Evolutionary conservation across 2,797 vertebrate genomes (phyloP).

Genomic region (Pangasius mekongensis): DNA sequence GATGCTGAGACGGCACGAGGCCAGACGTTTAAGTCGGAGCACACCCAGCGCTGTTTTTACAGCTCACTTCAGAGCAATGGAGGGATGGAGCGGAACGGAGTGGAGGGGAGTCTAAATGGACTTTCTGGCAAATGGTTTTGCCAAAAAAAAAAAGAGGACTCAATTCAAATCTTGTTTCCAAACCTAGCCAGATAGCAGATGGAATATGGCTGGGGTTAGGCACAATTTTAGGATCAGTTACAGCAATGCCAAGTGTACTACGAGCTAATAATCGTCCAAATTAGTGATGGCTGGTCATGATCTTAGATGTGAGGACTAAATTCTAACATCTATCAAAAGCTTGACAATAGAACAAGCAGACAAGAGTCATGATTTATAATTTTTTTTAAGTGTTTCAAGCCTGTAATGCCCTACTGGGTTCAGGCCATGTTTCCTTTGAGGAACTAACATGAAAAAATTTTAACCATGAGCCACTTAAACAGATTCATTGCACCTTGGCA

Average conservation of each 20-base stretch:
- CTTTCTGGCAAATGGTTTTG: conserved; percentile 40
- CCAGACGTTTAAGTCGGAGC: conserved; percentile 40
- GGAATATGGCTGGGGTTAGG: conserved; percentile 1
- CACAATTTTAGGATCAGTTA: neutral
- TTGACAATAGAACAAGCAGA: neutral
- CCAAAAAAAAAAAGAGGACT: conserved; percentile 1
- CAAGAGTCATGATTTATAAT: neutral
- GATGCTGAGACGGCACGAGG: conserved; percentile 33
- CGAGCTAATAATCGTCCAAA: neutral
- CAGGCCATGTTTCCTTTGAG: neutral
- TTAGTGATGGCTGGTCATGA: neutral
- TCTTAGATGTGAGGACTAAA: neutral
- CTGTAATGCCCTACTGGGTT: neutral
- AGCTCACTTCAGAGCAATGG: conserved; percentile 39
- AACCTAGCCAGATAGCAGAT: conserved; percentile 8
- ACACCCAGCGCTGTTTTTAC: conserved; percentile 38
- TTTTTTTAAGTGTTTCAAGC: neutral
- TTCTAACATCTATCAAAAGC: neutral
- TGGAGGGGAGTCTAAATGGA: conserved; percentile 36
- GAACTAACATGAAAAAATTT: neutral
- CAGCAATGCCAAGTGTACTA: neutral
- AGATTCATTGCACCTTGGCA: neutral
- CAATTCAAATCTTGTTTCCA: neutral
- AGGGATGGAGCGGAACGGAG: conserved; percentile 23
- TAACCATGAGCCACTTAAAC: neutral